phyloP scores from a whole-genome alignment of 1,140 invertebrate genomes.

The Marisa cornuarietis region DNA sequence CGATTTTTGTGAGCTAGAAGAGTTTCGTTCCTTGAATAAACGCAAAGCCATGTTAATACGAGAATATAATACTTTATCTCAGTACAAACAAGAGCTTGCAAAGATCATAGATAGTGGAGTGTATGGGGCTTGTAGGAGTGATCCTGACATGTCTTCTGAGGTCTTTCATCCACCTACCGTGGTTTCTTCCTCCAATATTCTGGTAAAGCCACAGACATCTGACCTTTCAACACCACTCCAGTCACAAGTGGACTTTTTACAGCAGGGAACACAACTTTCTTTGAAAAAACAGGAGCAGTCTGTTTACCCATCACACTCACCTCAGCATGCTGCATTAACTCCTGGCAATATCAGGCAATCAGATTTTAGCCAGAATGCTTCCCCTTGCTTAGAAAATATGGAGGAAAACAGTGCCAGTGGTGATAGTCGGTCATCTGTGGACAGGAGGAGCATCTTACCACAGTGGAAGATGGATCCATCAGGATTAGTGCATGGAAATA shows the following conservation, averaged over 20 bases:
- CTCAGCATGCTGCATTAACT: too few relatives aligned
- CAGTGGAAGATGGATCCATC: slow-evolving; percentile 18
- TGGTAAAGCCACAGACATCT: too few relatives aligned
- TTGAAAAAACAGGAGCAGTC: too few relatives aligned
- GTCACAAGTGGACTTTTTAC: too few relatives aligned
- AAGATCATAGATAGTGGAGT: slow-evolving; percentile 18
- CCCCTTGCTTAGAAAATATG: not conserved
- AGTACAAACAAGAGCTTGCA: slow-evolving; percentile 32
- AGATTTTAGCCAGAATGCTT: too few relatives aligned
- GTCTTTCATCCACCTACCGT: slow-evolving; percentile 32
- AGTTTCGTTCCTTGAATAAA: slow-evolving; percentile 35
- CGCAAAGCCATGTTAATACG: slow-evolving; percentile 38
- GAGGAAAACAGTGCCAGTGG: not conserved
- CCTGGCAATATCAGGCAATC: too few relatives aligned
- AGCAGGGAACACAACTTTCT: too few relatives aligned
- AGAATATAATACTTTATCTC: slow-evolving; percentile 39
- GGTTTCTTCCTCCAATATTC: not conserved
- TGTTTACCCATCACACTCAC: too few relatives aligned
- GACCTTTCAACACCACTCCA: too few relatives aligned
- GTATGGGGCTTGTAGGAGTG: not conserved
- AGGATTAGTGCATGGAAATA: too few relatives aligned
- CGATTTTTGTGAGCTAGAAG: slow-evolving; percentile 37
- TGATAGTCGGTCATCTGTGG: slow-evolving; percentile 7
- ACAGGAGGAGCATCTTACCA: slow-evolving; percentile 14
- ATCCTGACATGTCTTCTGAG: slow-evolving; percentile 8